Conservation (phyloP, 2,113 vertebrate species). For the Entelurus aequoreus region DNA sequence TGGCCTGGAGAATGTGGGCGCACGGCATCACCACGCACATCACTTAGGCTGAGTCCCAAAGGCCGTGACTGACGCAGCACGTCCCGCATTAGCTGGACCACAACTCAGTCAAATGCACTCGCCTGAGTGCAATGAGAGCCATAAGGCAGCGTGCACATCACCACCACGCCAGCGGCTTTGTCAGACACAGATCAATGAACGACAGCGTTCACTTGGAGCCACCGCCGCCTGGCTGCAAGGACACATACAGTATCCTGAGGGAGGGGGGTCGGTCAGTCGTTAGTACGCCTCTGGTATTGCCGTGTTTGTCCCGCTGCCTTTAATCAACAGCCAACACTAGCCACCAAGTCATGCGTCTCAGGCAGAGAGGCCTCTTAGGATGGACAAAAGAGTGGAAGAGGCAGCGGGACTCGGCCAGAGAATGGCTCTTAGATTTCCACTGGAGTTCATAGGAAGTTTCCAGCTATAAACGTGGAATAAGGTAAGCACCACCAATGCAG, state of each 20-base stretch:
- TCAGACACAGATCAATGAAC: slow-evolving; percentile 74
- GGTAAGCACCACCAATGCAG: too few species aligned
- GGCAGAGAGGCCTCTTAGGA: slow-evolving; percentile 65
- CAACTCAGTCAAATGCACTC: slow-evolving; percentile 72
- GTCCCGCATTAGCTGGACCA: slow-evolving; percentile 74
- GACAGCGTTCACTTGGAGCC: slow-evolving; percentile 67
- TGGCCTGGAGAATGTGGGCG: slow-evolving; percentile 59
- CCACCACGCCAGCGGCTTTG: slow-evolving; percentile 65
- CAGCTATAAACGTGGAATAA: slow-evolving; percentile 73
- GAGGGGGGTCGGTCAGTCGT: slow-evolving; percentile 49
- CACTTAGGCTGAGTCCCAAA: slow-evolving; percentile 73
- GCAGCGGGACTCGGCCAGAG: slow-evolving; percentile 59
- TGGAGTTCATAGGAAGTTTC: slow-evolving; percentile 57
- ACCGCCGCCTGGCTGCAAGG: slow-evolving; percentile 61
- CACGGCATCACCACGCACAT: slow-evolving; percentile 65
- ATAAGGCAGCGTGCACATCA: slow-evolving; percentile 64
- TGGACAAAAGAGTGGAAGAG: slow-evolving; percentile 71
- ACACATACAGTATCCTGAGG: slow-evolving; percentile 73
- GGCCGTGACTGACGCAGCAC: slow-evolving; percentile 73
- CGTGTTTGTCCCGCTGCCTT: slow-evolving; percentile 64
- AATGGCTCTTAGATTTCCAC: slow-evolving; percentile 65
- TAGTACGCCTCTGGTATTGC: slow-evolving; percentile 67
- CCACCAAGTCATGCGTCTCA: slow-evolving; percentile 70
- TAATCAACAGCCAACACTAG: slow-evolving; percentile 73
- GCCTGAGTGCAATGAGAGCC: slow-evolving; percentile 74